Base-by-base conservation (phyloP, 1,140 invertebrate genomes). In the Dreissena rostriformis region DNA sequence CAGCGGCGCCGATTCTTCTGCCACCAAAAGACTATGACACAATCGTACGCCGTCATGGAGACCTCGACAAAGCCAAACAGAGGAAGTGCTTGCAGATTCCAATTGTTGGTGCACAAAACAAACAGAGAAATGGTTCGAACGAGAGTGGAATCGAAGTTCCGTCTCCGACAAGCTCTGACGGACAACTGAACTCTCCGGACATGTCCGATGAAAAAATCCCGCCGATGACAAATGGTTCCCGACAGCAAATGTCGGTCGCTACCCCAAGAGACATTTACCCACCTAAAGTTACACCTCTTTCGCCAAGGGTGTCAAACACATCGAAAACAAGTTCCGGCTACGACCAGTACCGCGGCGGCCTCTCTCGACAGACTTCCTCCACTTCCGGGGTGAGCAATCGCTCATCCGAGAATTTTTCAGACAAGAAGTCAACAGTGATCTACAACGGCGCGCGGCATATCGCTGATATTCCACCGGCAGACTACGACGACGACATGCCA, bases 11-110 rank as follows among this genome's bases (percentile, higher is more conserved):
- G 0, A 95, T 99, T 61, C 94, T 99, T 51, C 91, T 98, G 72
- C 98, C 98, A 1, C 98, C 98, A 0, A 95, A 97, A 63, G 98
- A 99, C 93, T 99, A 99, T 93, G 98, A 99, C 85, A 94, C 94
- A 11, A 90, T 94, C 10, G 96, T 97, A 88, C 94, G 97, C 76
- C 96, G 96, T 81, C 96, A 97, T 79, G 97, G 97, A 0, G 97
- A 94, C 65, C 79, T 93, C 17, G 86, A 89, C 2, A 83, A 87
- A 12, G 79, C 85, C 1, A 80, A 77, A 24, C 79, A 76, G 63
- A 52, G 89, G 15, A 89, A 86, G 57, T 86, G 85, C 70, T 65
- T 86, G 14, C 83, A 90, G 24, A 71, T 82, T n/a, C 86, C 75
- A n/a, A 86, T 90, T 26, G 86, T 88, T 66, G 87, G 85, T 14